Conservation (phyloP, 1,140 invertebrate genomes). For the Drosophila santomea region DNA sequence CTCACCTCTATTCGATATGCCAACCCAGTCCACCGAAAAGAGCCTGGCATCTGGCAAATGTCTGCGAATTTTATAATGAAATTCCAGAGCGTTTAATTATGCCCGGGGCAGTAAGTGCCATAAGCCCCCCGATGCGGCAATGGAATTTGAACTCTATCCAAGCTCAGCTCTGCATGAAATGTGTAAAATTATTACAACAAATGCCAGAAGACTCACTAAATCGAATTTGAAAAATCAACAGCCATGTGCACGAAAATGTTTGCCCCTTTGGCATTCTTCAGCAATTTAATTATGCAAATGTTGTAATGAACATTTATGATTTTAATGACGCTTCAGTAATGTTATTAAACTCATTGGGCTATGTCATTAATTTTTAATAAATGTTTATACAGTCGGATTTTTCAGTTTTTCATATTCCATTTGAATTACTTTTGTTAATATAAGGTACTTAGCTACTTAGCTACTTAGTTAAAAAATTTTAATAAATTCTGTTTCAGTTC, state of each 20-base stretch:
- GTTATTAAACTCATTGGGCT: conserved; percentile 18
- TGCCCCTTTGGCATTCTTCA: conserved; percentile 10
- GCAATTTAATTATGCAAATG: conserved; percentile 32
- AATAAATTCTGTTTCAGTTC: too few relatives aligned
- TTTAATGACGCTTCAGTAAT: conserved; percentile 31
- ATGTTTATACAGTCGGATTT: not conserved
- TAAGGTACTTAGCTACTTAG: too few relatives aligned
- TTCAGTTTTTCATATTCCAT: not conserved
- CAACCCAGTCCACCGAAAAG: not conserved
- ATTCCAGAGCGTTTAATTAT: conserved; percentile 77
- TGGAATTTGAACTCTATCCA: conserved; percentile 49
- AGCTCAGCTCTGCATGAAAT: conserved; percentile 37
- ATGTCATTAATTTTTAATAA: not conserved
- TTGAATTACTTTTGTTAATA: too few relatives aligned
- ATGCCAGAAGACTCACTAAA: conserved; percentile 27
- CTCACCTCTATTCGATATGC: conserved; percentile 4
- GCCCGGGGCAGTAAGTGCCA: conserved; percentile 45
- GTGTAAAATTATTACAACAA: conserved; percentile 34
- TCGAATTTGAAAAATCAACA: conserved; percentile 41
- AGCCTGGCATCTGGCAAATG: conserved; percentile 46
- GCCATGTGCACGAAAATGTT: conserved; percentile 24
- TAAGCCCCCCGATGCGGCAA: conserved; percentile 29
- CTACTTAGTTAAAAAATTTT: too few relatives aligned
- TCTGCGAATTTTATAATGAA: conserved; percentile 79
- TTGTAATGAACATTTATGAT: conserved; percentile 20